Evolutionary conservation across 2,797 vertebrate genomes (phyloP).

Genomic region (Craterocephalus amniculus): DNA sequence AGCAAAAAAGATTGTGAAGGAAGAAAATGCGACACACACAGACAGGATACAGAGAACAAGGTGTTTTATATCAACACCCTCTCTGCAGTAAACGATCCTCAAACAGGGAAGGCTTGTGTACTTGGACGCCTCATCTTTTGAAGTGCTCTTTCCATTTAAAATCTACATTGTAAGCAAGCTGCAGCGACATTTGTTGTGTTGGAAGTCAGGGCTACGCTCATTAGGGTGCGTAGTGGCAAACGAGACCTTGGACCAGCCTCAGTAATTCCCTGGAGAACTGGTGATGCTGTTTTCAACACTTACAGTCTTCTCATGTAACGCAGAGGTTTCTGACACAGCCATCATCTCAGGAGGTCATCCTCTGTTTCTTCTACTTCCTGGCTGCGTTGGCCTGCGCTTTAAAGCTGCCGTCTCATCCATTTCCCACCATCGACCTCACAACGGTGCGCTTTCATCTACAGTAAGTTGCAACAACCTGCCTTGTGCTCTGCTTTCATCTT

Average conservation of each 20-base stretch:
- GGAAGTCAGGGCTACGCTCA: constrained; percentile 48
- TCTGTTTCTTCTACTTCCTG: constrained; percentile 40
- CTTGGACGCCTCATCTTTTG: constrained; percentile 37
- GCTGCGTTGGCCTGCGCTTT: constrained; percentile 38
- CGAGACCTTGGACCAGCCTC: constrained; percentile 19
- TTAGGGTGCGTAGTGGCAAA: constrained; percentile 55
- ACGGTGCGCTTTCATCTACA: constrained; percentile 36
- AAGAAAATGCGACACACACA: constrained; percentile 1
- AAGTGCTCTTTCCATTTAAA: constrained; percentile 42
- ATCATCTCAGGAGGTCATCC: constrained; percentile 46
- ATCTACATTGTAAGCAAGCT: constrained; percentile 44
- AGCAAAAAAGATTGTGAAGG: constrained; percentile 17
- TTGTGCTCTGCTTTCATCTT: constrained; percentile 43
- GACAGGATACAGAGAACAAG: constrained; percentile 15
- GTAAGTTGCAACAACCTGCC: constrained; percentile 7
- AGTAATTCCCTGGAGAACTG: constrained; percentile 30
- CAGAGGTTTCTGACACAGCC: constrained; percentile 26
- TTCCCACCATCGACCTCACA: constrained; percentile 32
- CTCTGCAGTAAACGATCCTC: constrained; percentile 40
- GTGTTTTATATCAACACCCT: constrained; percentile 24
- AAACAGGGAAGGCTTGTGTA: constrained; percentile 34
- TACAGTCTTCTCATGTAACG: constrained; percentile 26
- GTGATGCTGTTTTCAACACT: not conserved
- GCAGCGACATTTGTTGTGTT: constrained; percentile 35
- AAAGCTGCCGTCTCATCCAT: constrained; percentile 46